Base-by-base conservation (phyloP, 2,113 vertebrate genomes). In the Formicarius rufipectus region DNA sequence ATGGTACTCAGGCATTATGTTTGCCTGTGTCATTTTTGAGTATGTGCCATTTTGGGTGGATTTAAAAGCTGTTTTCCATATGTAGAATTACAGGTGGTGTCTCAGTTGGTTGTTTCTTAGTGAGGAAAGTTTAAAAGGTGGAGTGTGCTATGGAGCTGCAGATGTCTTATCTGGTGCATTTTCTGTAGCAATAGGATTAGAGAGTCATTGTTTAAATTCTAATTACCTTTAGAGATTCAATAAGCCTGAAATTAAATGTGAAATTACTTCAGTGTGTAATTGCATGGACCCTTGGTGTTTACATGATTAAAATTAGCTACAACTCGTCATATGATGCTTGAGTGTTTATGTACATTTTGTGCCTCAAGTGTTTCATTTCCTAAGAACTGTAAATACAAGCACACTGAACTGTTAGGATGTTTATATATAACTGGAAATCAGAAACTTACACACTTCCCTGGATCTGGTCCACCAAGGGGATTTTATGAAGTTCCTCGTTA, bases 261-360 rank as follows among this genome's bases (percentile, higher is more conserved):
- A 93, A 92, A 67, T 92, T 53, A 60, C 72, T 90, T 90, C 75
- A 74, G 39, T 39, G 64, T 88, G 87, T 72, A 1, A 2, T 85
- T 79, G 74, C 75, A 67, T 86, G 79, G 95, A 90, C 87, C 73
- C 87, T 96, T 92, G 84, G 82, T 96, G 95, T 94, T 96, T 94
- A 86, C 92, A 30, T 52, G 87, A 77, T 93, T 95, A 91, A 96
- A 96, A 96, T 95, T 94, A 94, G 95, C 87, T 93, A 24, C 82
- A 64, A 1, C 88, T 93, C 2, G 15, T 95, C 64, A 94, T 50
- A 8, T 83, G 95, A 47, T 93, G 63, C 75, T 76, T 9, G 50
- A 94, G 60, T 92, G 72, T 95, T 95, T 93, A 66, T 93, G 83
- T 88, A 89, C 85, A 58, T 91, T 96, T 94, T 76, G 91, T 96